Percentiles rank a stretch among this genome's conserved stretches.
These are phyloP conservation scores for silkworm (Bombyx mori) DNA, from an alignment of 1,140 invertebrate species.

Conservation along the genomic window DNA sequence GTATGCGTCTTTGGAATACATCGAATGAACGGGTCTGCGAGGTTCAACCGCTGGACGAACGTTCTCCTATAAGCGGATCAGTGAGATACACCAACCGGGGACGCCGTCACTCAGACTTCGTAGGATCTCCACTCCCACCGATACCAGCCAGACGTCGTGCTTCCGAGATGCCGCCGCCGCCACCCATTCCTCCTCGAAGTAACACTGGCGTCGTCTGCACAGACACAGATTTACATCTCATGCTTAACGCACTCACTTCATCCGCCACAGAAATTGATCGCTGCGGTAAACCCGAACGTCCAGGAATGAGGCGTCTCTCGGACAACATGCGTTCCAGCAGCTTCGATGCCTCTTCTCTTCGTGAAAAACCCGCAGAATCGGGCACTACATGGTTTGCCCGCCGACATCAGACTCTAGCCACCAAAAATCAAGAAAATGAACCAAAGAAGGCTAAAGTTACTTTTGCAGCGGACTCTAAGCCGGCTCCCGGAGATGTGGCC, in stretches of 20 bases:
- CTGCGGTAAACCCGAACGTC: slow-evolving; percentile 61
- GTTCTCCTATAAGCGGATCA: slow-evolving; percentile 56
- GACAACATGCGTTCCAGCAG: slow-evolving; percentile 80
- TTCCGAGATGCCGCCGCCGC: slow-evolving; percentile 76
- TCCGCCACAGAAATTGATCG: slow-evolving; percentile 84
- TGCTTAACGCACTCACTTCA: slow-evolving; percentile 84
- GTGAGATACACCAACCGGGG: slow-evolving; percentile 72
- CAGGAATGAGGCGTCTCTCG: slow-evolving; percentile 66
- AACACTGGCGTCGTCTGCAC: slow-evolving; percentile 78
- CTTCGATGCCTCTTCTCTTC: slow-evolving; percentile 82
- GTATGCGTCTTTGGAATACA: slow-evolving; percentile 87
- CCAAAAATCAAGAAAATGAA: slow-evolving; percentile 74
- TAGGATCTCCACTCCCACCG: slow-evolving; percentile 70
- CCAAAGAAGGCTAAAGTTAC: slow-evolving; percentile 70
- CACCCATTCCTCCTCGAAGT: slow-evolving; percentile 56
- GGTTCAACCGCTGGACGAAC: slow-evolving; percentile 81
- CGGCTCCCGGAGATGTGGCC: slow-evolving; percentile 43
- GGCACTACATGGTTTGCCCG: slow-evolving; percentile 82
- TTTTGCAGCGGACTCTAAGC: slow-evolving; percentile 54
- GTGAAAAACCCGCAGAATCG: slow-evolving; percentile 64
- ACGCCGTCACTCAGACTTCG: slow-evolving; percentile 82
- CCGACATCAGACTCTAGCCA: slow-evolving; percentile 79
- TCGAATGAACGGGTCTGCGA: slow-evolving; percentile 85
- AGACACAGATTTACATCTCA: slow-evolving; percentile 83
- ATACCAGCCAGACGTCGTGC: slow-evolving; percentile 73